Base-by-base conservation (phyloP, 2,113 vertebrate species). In the Nothocercus julius region DNA sequence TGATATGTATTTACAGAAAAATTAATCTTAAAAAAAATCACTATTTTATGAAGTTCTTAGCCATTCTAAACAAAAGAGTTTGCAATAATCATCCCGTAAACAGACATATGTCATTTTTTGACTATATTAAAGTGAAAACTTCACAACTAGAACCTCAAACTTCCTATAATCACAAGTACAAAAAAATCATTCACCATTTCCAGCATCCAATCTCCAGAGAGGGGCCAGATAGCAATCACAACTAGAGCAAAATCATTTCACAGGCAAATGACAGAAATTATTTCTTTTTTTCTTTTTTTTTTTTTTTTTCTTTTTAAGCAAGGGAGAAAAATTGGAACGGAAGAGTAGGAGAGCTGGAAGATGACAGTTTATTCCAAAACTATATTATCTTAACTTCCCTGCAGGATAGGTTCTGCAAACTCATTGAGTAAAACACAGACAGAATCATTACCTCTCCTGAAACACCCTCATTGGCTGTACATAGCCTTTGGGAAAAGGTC, bases 401-500 rank as follows among this genome's bases (percentile, higher is more conserved):
- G 51, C 7, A 85, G 45, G 38, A 79, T n/a, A 85, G 27, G 45
- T 70, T 77, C n/a, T 13, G 77, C 38, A 47, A 90, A 92, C 15
- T 78, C 76, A 2, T 17, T 78, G 90, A 85, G 63, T 45, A 90
- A 95, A 59, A 5, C 56, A 34, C 47, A 66, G 42, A 66, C 13
- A 84, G 64, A 92, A 90, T 85, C 64, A 78, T 63, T 66, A 81
- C 91, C 61, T 95, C 80, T 36, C 40, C 34, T 1, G 4, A 93
- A 91, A 85, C 47, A 86, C 18, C 51, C 73, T 93, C 61, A 84
- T 81, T 93, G 79, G 68, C 4, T 1, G 51, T 92, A 49, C 67
- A 83, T 24, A 95, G 93, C 92, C 90, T 86, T 92, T 92, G 85
- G 87, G 85, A 84, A 97, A 96, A 96, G 92, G 90, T 96, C 90